Evolutionary conservation across 2,888 invertebrate species (phyloP), one percentile per base, ranked within the genome.

Genomic region (Furcula furcula): DNA sequence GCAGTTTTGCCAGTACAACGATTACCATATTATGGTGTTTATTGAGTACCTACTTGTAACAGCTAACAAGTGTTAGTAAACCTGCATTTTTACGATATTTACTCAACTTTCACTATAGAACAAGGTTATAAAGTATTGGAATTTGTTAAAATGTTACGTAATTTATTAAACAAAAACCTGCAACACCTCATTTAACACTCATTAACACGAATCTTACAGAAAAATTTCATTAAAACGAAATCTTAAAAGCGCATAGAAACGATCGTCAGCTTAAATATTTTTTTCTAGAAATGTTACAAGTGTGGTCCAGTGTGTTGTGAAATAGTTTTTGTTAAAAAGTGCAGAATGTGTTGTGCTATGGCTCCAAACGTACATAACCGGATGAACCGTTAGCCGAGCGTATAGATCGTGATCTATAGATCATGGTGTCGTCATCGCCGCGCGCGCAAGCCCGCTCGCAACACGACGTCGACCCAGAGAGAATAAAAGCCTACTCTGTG

Each of bases 401-500:
- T 72, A 51, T 73, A 77, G 64, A 52, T 62, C 61, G 81, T 79
- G 83, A 80, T 77, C 77, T 59, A 72, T 76, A 77, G 83, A 85
- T 76, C 76, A 88, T 88, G 88, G 88, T 88, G 65, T 88, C 88
- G 71, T 88, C 88, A 71, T 87, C 88, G 66, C 87, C 88, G 71
- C 85, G 85, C 44, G 82, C 86, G 72, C 85, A 82, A 61, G 64
- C 83, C 40, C 84, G 86, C 52, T 78, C 78, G 70, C 78, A 79
- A 48, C 80, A 78, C 70, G 82, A 83, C 55, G 80, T 88, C 70
- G 88, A 87, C 76, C 83, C 84, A 68, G 80, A 86, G 69, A 81
- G 86, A 70, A 86, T 87, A 64, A 84, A 86, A 62, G 84, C 82
- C 44, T 88, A 87, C 65, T 84, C 85, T 46, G 88, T 88, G 55